Percentiles rank a stretch among this genome's conserved stretches.
Conservation (phyloP, 2,888 invertebrate species). For the Metacarcinus magister region DNA sequence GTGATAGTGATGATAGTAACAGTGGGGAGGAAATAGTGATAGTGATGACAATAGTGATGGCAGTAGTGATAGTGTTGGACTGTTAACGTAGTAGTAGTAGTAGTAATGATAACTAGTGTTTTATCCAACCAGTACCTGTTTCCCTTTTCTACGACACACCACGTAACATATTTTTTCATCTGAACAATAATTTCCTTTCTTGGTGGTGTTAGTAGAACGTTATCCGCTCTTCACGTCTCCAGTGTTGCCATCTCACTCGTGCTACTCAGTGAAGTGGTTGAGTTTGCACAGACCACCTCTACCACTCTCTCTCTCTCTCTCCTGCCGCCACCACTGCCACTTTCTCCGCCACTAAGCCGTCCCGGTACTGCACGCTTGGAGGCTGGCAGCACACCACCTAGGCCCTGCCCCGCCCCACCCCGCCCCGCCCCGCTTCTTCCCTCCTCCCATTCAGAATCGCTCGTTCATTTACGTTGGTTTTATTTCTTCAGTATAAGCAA, state of each 20-base stretch:
- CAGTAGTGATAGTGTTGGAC: not conserved
- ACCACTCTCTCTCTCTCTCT: conserved; percentile 9
- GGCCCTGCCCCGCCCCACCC: not conserved
- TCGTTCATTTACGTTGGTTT: not conserved
- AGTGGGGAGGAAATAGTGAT: not conserved
- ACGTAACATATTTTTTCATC: not conserved
- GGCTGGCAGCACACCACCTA: not conserved
- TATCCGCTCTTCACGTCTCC: not conserved
- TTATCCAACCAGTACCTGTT: not conserved
- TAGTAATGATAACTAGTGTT: not conserved
- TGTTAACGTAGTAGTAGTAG: not conserved
- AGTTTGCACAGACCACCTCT: not conserved
- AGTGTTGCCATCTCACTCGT: not conserved
- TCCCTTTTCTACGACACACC: not conserved
- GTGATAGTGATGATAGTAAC: not conserved
- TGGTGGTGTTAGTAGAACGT: no score
- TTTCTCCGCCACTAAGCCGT: conserved; percentile 19
- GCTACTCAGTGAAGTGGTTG: not conserved
- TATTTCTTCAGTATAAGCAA: not conserved
- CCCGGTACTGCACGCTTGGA: conserved; percentile 39
- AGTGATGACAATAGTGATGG: not conserved
- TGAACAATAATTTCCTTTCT: not conserved
- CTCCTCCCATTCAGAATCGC: not conserved
- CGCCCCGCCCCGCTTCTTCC: not conserved
- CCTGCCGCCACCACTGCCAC: conserved; percentile 9